Evolutionary conservation across 1,140 invertebrate species (phyloP), one percentile per base, ranked within the genome.

Genomic region (Brachionus paranguensis): DNA sequence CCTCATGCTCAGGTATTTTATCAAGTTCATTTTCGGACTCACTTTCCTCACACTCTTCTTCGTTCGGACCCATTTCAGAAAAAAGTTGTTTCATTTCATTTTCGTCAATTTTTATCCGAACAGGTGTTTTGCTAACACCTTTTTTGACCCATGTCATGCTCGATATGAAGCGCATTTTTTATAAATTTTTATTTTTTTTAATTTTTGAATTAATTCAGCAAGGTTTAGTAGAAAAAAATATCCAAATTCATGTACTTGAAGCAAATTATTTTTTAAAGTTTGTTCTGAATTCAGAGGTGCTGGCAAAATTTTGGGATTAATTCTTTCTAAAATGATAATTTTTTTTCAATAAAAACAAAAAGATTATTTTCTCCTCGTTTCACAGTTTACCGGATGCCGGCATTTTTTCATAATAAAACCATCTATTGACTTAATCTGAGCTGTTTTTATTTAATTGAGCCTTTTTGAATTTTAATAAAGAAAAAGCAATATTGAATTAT

Each of bases 111-210:
- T 68, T 81, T 12, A 81, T 68, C 33, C 78, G 8, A 45, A 64
- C n/a, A 20, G 78, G 78, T 45, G 78, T 81, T 47, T 81, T 81
- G 53, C 78, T 81, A 43, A 64, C 78, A 43, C 78, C 78, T 68
- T 68, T 81, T 81, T 68, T 60, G 4, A 81, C 33, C 78, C 78
- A 81, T 45, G 53, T 43, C 53, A 81, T 81, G 64, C 78, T 81
- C 20, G 78, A 81, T 81, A 68, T 81, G 17, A 81, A 68, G 17
- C 78, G 33, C 78, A 81, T 81, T 81, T 81, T 81, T 76, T 29
- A 27, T 27, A 53, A 20, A 24, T 72, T 72, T 72, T 29, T 14
- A 14, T 50, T 27, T 37, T 76, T 45, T 76, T 76, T 14, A 43
- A 27, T 47, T 76, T 50, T 76, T 76, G 2, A 76, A 50, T 27